Base-by-base conservation (phyloP, 2,888 invertebrate species). In the Tetanocera ferruginea region DNA sequence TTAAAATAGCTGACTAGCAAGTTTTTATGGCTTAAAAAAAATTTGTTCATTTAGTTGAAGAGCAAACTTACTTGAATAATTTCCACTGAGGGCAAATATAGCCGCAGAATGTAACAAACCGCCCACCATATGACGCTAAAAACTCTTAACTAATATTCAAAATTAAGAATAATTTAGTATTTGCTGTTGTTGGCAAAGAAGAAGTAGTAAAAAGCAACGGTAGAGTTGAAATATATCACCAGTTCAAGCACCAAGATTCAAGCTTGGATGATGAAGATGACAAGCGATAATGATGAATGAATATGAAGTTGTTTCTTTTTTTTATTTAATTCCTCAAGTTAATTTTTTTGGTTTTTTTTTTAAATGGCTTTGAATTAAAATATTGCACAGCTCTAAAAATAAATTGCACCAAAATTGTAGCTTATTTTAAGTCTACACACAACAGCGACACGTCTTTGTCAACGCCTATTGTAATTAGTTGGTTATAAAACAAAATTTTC, bases 81-180 rank as follows among this genome's bases (percentile, higher is more conserved):
- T 82, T 85, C 85, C 84, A 84, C 84, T 83, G 86, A 83, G 84
- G 85, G 86, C 87, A 84, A 85, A 83, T 82, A 85, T 82, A 85
- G 87, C 87, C 87, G 83, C 86, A 85, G 84, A 86, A 84, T 83
- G 83, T 83, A 83, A 83, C 83, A 87, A 86, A 85, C 84, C 85
- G 86, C 87, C 86, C 87, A 88, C 87, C 88, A 88, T 88, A 88
- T 86, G 85, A 82, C 83, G 84, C 83, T 84, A 51, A 51, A 67
- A 57, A 31, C 52, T 67, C 37, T 57, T n/a, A 55, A 67, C 67
- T 52, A 55, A 19, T 75, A 37, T 75, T 66, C 55, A 6, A 75
- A 60, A 69, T 51, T 51, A 23, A 67, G 49, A 23, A 66, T 62
- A 62, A 25, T 31, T 62, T 62, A 5, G 66, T 43, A 9, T 5